A percentile compares a stretch with the other conserved stretches of the same genome.
phyloP scores from a whole-genome alignment of 1,140 invertebrate species.

The Aphelenchoides avenae region DNA sequence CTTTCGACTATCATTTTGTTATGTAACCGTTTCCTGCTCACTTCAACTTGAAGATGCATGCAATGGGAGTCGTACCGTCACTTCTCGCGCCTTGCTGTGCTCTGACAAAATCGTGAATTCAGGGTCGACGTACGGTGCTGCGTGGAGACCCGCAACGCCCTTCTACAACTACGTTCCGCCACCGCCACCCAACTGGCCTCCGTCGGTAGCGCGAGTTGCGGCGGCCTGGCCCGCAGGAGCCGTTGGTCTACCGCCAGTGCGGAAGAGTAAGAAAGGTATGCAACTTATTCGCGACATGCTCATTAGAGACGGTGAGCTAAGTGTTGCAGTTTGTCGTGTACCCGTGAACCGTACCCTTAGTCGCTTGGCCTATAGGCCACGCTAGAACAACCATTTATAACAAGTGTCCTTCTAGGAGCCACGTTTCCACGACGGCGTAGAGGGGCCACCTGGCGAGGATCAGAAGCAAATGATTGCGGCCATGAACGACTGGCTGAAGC shows the following conservation, averaged over 20 bases:
- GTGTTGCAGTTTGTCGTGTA: background rate
- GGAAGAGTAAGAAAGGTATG: slow-evolving; percentile 13
- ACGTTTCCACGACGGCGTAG: slow-evolving; percentile 19
- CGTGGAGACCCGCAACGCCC: slow-evolving; percentile 57
- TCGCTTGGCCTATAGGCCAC: no score
- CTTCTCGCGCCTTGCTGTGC: slow-evolving; percentile 17
- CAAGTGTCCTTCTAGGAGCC: slow-evolving; percentile 3
- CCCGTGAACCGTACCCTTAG: background rate
- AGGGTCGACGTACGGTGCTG: slow-evolving; percentile 59
- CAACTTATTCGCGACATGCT: background rate
- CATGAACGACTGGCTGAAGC: slow-evolving; percentile 53
- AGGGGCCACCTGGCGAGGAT: slow-evolving; percentile 27
- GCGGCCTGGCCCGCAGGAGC: slow-evolving; percentile 50
- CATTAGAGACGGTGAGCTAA: no score
- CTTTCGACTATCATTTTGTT: background rate
- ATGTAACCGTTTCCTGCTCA: background rate
- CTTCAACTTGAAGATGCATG: background rate
- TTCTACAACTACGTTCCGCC: slow-evolving; percentile 59
- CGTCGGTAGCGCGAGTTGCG: slow-evolving; percentile 35
- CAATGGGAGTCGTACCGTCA: background rate
- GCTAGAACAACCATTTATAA: background rate
- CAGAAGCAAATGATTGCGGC: slow-evolving; percentile 46
- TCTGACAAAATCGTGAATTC: background rate
- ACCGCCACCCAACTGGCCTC: slow-evolving; percentile 41
- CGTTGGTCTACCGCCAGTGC: slow-evolving; percentile 41